phyloP scores from a whole-genome alignment of 2,113 vertebrate species.

The Plotosus lineatus region DNA sequence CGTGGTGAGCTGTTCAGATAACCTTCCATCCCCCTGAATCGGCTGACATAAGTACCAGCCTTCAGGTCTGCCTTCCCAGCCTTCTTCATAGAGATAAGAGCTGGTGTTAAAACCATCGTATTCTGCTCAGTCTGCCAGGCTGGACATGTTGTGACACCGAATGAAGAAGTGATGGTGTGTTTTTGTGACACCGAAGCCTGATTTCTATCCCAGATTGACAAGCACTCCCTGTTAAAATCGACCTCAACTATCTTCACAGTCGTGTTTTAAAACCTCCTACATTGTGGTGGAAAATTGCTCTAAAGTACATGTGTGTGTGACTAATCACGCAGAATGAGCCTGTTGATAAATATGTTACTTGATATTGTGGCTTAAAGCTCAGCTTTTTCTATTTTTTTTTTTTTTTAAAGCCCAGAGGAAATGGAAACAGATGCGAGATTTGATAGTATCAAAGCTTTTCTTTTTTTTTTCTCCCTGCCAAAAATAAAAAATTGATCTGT shows the following conservation, averaged over 20 bases:
- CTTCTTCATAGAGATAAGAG: constrained; percentile 24
- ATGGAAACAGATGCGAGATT: constrained; percentile 3
- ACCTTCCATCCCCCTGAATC: too few species aligned
- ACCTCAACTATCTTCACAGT: background rate
- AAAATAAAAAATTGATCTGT: background rate
- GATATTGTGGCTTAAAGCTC: constrained; percentile 1
- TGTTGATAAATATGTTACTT: background rate
- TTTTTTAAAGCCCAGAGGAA: background rate
- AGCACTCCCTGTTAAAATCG: background rate
- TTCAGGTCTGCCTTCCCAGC: constrained; percentile 22
- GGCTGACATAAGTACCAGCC: too few species aligned
- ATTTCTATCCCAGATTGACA: constrained; percentile 20
- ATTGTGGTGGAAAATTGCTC: background rate
- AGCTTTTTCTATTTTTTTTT: constrained; percentile 23
- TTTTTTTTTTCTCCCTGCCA: background rate
- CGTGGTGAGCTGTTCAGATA: too few species aligned
- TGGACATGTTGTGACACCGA: constrained; percentile 9
- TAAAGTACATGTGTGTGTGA: background rate
- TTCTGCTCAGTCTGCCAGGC: constrained; percentile 42
- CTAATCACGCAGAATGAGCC: background rate
- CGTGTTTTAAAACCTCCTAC: background rate
- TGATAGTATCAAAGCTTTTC: background rate
- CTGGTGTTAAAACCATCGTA: constrained; percentile 1
- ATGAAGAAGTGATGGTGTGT: constrained; percentile 26
- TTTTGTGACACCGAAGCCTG: constrained; percentile 22